phyloP scores from a whole-genome alignment of 2,797 vertebrate species.

The Chaetophractus vellerosus region DNA sequence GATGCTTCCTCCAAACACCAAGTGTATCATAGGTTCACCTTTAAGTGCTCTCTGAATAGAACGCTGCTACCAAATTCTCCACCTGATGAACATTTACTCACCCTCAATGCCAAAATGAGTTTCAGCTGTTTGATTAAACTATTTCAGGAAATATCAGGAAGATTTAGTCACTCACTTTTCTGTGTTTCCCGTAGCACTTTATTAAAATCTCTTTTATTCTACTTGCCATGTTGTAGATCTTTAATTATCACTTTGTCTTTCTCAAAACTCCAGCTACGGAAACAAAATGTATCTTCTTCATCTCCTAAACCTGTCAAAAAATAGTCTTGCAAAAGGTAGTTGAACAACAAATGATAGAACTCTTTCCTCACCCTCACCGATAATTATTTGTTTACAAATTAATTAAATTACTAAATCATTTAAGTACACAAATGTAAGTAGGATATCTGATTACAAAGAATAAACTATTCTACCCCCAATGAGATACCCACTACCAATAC shows the following conservation, averaged over 20 bases:
- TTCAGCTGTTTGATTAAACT: constrained; percentile 18
- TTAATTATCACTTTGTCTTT: background rate
- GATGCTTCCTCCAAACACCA: background rate
- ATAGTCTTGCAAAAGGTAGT: background rate
- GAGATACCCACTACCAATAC: constrained; percentile 55
- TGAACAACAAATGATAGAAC: background rate
- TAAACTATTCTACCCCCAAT: background rate
- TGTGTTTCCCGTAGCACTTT: background rate
- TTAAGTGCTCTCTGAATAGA: background rate
- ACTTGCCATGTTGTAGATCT: background rate
- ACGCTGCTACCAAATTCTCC: background rate
- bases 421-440: constrained; percentile 37
- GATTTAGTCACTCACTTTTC: background rate
- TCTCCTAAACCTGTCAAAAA: constrained; percentile 48
- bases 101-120: background rate
- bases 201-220: background rate
- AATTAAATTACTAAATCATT: constrained; percentile 40
- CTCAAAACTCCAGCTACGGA: background rate
- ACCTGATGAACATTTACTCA: background rate
- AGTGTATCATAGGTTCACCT: background rate
- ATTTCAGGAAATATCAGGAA: background rate
- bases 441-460: constrained; percentile 16
- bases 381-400: constrained; percentile 58
- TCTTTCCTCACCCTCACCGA: background rate
- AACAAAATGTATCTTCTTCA: background rate